Base-by-base conservation (phyloP, 2,797 vertebrate species). In the Sebastolobus alascanus region DNA sequence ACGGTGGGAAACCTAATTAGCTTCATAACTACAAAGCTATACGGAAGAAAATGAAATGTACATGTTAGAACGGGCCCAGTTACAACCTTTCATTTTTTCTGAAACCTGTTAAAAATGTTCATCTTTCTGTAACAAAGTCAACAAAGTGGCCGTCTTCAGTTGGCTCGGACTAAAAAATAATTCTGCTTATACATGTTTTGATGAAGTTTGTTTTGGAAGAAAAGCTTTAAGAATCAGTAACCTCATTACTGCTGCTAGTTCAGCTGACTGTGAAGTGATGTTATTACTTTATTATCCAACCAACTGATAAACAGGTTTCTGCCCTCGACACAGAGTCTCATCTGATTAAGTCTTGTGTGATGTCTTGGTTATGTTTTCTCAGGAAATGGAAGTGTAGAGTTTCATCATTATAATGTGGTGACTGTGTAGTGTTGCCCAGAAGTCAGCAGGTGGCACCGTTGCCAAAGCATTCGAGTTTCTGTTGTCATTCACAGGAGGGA, bases 381-480 rank as follows among this genome's bases (percentile, higher is more conserved):
- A 55, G 55, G 40, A 85, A 87, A 25, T n/a, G 31, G 5, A 73
- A 59, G n/a, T 55, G n/a, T 0, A 6, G 6, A 22, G 22, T 70
- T 83, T 79, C 9, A 5, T 67, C 25, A 4, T 7, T 27, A 4
- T 6, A 16, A 6, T 22, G 14, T 12, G 16, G 0, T 3, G 4
- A 50, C 12, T 2, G 25, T 22, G 72, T 77, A 84, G 31, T 84
- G 69, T 2, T 14, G 33, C 64, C 14, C 7, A 59, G 14, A 1
- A 5, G 11, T 55, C 93, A 93, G 89, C 71, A 92, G 93, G 82
- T 75, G 92, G 90, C 70, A 82, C 59, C 50, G 82, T 67, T 64
- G 70, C 4, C 76, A 43, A 58, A 50, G 31, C 20, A n/a, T 5
- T 75, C 20, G 3, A 64, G 46, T 38, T 11, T 14, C 5, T 16